These are phyloP conservation scores for Macrobrachium rosenbergii DNA, from an alignment of 1,140 invertebrate species.

Conservation along the genomic window DNA sequence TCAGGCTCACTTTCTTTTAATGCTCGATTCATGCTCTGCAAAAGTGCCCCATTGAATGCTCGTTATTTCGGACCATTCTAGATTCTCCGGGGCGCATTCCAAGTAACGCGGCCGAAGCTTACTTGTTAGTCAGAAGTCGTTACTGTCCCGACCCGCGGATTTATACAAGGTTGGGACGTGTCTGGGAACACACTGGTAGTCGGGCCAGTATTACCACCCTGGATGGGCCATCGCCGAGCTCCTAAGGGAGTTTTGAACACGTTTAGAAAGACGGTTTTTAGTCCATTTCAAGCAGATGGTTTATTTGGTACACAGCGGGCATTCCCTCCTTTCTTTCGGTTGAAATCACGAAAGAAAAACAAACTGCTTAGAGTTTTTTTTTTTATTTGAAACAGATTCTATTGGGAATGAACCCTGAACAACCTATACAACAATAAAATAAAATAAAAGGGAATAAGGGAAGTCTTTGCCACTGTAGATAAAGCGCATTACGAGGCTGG, in stretches of 20 bases:
- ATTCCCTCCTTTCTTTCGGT: not conserved
- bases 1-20: not conserved
- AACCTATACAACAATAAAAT: too few species aligned
- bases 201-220: conserved; percentile 60
- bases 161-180: conserved; percentile 62
- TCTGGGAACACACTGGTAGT: conserved; percentile 63
- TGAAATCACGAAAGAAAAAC: too few species aligned
- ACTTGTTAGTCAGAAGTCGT: conserved; percentile 60
- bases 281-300: not conserved
- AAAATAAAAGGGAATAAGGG: too few species aligned
- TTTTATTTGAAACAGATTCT: too few species aligned
- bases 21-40: not conserved
- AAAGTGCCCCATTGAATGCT: not conserved
- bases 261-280: conserved; percentile 48
- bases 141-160: conserved; percentile 61
- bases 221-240: conserved; percentile 43
- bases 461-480: conserved; percentile 19
- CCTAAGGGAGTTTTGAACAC: conserved; percentile 61
- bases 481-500: conserved; percentile 47
- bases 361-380: too few species aligned
- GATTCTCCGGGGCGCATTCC: conserved; percentile 9
- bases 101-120: conserved; percentile 50
- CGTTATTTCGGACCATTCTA: conserved; percentile 29
- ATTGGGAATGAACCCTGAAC: too few species aligned
- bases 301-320: too few species aligned